Base-by-base conservation (phyloP, 2,113 vertebrate genomes). In the Melanerpes aurifrons region DNA sequence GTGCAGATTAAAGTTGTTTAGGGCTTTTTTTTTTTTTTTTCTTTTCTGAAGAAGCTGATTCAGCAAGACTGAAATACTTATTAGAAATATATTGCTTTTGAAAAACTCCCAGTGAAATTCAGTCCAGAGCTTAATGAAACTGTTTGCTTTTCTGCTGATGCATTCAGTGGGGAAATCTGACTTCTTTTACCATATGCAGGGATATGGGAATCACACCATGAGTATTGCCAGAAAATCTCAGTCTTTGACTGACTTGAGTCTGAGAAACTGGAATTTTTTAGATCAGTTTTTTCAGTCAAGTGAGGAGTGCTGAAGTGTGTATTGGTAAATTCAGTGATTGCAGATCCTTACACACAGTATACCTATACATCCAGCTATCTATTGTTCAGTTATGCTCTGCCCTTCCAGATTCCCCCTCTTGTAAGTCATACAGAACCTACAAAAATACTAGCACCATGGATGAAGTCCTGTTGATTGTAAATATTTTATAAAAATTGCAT, bases 1-100 rank as follows among this genome's bases (percentile, higher is more conserved):
- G 90, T 89, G 92, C 29, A 93, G 88, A 95, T 89, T 96, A 94
- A 96, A 93, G 92, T 75, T 90, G 86, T 90, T 94, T 82, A 66
- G 86, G 70, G 90, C 24, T n/a, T n/a, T n/a, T n/a, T 47, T 17
- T 47, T 47, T 58, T 91, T 94, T 92, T 95, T 91, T 93, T 68
- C 76, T 96, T 94, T 59, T 54, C 57, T 75, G 88, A 90, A 92
- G 69, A 2, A 90, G 93, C 88, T 95, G 90, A 95, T 84, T 95
- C 95, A 93, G 88, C 90, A 92, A 82, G 92, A 79, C 73, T 48
- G 94, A 92, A 93, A 95, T 58, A 77, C 83, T 84, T 94, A 84
- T 94, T 86, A 90, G 50, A 78, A 94, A 93, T 81, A 69, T 82
- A 84, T 72, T 66, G 80, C 86, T 81, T 94, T 89, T 92, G 70